Base-by-base conservation (phyloP, 2,113 vertebrate species). In the Calyptommatus sinebrachiatus region DNA sequence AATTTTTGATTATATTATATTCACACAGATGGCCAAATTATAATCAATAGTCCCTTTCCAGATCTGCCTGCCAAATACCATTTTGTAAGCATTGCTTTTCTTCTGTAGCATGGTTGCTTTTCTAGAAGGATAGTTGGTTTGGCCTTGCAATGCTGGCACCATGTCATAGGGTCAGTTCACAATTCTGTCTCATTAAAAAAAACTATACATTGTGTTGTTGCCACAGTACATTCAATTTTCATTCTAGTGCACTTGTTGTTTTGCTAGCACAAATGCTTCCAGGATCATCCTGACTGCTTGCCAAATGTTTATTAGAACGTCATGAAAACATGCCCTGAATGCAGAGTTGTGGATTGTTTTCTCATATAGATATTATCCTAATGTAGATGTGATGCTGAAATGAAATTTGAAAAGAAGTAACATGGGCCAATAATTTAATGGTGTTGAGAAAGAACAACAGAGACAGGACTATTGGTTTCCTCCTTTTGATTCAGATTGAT, bases 401-500 rank as follows among this genome's bases (percentile, higher is more conserved):
- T 82, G 21, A 53, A 72, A 82, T 65, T 77, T 65, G 62, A 77
- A 57, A 60, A 57, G 46, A 45, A 28, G 29, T 53, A 82, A 50
- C 68, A 65, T 71, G 26, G 20, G 11, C 72, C 28, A 29, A 57
- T 76, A 85, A 29, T 46, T 35, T 26, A 6, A 35, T 75, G n/a
- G 78, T 82, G 89, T 85, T 41, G 63, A 77, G 63, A 77, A 88
- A 71, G 57, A 69, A 75, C 88, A 85, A 69, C 2, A 10, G 78
- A 67, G 81, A 63, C 77, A 79, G 86, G 86, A 87, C 82, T 87
- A 83, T 89, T 93, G 92, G 86, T 53, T 80, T 88, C 85, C 89
- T 90, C 35, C 78, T 81, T 73, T 78, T 87, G 91, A 89, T 92
- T 88, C 86, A 92, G 89, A 93, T 90, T 83, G 89, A 94, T 93